phyloP scores from a whole-genome alignment of 2,797 vertebrate genomes.

The Crenuchus spilurus region DNA sequence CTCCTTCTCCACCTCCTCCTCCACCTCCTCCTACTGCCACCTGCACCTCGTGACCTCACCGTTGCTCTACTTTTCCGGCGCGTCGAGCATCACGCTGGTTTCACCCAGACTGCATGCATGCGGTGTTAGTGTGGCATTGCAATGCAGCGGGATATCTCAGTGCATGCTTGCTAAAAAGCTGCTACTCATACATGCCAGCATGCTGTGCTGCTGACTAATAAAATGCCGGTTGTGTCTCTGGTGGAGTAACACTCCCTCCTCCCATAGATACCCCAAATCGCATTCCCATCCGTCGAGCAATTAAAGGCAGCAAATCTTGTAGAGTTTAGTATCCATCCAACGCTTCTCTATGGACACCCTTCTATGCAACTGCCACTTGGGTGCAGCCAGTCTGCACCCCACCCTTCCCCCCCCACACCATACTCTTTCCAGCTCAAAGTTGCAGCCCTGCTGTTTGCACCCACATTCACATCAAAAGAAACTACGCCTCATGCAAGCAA shows the following conservation, averaged over 20 bases:
- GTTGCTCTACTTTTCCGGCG: slow-evolving; percentile 30
- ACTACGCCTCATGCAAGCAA: no score
- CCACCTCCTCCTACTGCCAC: background rate
- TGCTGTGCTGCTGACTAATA: no score
- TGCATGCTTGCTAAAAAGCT: no score
- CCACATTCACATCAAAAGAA: no score
- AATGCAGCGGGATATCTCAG: background rate
- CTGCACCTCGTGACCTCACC: slow-evolving; percentile 40
- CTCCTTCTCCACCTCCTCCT: background rate
- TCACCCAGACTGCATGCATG: background rate
- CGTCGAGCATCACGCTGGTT: background rate
- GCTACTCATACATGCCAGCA: no score
- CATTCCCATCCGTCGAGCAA: no score
- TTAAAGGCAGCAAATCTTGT: no score
- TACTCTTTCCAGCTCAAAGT: background rate
- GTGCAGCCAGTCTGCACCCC: slow-evolving; percentile 26
- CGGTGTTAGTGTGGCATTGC: slow-evolving; percentile 8
- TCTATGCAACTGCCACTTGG: background rate
- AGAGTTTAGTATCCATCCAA: no score
- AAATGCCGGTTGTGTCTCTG: no score
- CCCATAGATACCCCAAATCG: no score
- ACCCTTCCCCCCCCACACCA: slow-evolving; percentile 3
- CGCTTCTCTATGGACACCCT: background rate
- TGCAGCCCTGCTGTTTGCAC: background rate
- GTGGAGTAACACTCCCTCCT: no score